Conservation (phyloP, 1,140 invertebrate species). For the Brachionus rubens region DNA sequence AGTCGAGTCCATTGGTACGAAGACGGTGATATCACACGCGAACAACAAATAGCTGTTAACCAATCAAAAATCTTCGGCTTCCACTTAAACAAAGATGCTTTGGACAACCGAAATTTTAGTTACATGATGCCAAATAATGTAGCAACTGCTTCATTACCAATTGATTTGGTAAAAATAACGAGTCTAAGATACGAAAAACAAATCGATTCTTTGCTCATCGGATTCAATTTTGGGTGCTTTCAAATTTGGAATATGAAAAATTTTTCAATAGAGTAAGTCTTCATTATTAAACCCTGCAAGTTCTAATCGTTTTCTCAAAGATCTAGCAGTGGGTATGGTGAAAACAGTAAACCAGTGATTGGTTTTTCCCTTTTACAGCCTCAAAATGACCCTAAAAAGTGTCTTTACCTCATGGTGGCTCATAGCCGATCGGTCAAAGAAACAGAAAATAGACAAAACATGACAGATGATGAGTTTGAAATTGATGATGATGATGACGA, state of each 20-base stretch:
- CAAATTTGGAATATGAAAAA: slow-evolving; percentile 45
- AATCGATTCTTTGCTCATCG: slow-evolving; percentile 25
- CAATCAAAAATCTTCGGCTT: slow-evolving; percentile 4
- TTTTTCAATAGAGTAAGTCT: slow-evolving; percentile 26
- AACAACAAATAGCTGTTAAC: background rate
- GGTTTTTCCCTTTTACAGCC: slow-evolving; percentile 31
- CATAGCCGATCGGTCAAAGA: slow-evolving; percentile 18
- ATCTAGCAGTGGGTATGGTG: slow-evolving; percentile 42
- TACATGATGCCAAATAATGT: slow-evolving; percentile 36
- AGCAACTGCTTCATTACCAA: background rate
- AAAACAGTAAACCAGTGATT: slow-evolving; percentile 33
- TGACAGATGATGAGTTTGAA: background rate
- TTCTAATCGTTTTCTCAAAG: too few species aligned
- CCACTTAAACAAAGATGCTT: background rate
- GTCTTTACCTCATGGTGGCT: slow-evolving; percentile 27
- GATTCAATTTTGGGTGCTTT: slow-evolving; percentile 45
- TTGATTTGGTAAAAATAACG: slow-evolving; percentile 33
- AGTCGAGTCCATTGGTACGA: background rate
- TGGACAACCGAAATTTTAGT: background rate
- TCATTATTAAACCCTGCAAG: too few species aligned
- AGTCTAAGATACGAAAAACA: slow-evolving; percentile 12
- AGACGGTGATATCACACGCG: background rate
- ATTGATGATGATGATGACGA: slow-evolving; percentile 32
- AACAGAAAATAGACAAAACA: background rate
- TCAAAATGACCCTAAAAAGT: slow-evolving; percentile 30